Base-by-base conservation (phyloP, 1,140 invertebrate genomes). In the Psilanteris sp. region DNA sequence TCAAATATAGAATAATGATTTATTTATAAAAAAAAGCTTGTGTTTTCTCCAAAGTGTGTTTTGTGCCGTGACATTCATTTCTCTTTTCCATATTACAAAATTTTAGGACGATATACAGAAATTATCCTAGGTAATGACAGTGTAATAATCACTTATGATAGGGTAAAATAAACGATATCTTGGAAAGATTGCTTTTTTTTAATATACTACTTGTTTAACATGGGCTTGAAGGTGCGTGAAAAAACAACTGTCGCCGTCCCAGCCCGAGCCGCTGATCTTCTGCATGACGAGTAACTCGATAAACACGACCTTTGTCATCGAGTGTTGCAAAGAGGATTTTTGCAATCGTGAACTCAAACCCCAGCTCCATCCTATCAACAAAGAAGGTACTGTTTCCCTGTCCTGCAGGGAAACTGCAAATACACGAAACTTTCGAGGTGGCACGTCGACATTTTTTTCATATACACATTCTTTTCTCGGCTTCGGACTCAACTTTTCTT, bases 321-420 rank as follows among this genome's bases (percentile, higher is more conserved):
- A 90, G 77, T 93, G 93, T 90, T 94, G 93, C 89, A 90, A 90
- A 83, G 84, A 89, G 81, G 90, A 92, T 89, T 91, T 89, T 89
- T 92, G 92, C 89, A 92, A 92, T 89, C 83, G 81, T 77, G 82
- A 89, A 81, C 82, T 91, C 80, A 89, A 85, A 83, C 90, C 90
- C 79, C 84, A 83, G 84, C 88, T 89, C 59, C 86, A 87, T 79
- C 84, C 85, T 76, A 82, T 81, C 80, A 83, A 77, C 82, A 85
- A 81, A 85, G 83, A 87, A 88, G 87, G 87, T 88, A 88, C 68
- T 80, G 83, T 87, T 41, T 66, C 68, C 46, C 61, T 64, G 62
- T 67, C 78, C 80, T 77, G 71, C 62, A 79, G 79, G 77, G 79
- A 75, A 77, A 50, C 80, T 77, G 71, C 62, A 79, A 79, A 78